Conservation (phyloP, 2,113 vertebrate genomes). For the Spea bombifrons region DNA sequence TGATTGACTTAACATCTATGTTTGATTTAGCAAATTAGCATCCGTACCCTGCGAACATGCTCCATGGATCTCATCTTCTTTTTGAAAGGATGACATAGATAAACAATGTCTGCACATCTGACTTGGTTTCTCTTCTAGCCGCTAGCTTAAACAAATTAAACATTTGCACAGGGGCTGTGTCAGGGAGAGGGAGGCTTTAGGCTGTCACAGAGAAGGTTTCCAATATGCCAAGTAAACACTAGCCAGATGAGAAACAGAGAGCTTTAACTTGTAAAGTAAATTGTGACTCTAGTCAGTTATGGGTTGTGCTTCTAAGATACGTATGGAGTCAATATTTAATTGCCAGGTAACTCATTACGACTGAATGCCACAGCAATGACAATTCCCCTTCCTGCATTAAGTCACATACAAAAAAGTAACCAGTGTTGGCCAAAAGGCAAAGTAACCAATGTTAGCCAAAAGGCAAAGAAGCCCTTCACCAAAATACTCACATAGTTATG, state of each 20-base stretch:
- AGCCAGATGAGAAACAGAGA: conserved; percentile 4
- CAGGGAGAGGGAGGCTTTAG: conserved; percentile 5
- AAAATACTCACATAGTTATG: no score
- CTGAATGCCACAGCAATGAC: not conserved
- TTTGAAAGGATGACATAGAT: conserved; percentile 42
- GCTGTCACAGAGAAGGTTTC: conserved; percentile 20
- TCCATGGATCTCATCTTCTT: conserved; percentile 11
- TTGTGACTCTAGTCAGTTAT: conserved; percentile 1
- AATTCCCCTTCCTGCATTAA: no score
- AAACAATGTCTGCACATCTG: conserved; percentile 45
- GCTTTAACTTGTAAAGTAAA: conserved; percentile 30
- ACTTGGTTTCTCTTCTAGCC: conserved; percentile 36
- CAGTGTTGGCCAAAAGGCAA: no score
- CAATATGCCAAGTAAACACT: conserved; percentile 38
- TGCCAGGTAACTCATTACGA: not conserved
- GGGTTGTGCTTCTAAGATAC: not conserved
- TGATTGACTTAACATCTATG: conserved; percentile 31
- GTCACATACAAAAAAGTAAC: no score
- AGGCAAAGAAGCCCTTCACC: no score
- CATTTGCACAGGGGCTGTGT: conserved; percentile 45
- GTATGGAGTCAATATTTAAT: not conserved
- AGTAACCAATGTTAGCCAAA: no score
- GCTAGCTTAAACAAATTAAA: conserved; percentile 37
- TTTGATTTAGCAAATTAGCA: conserved; percentile 49
- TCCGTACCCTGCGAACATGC: conserved; percentile 15